A percentile compares a stretch with the other conserved stretches of the same genome.
phyloP scores from a whole-genome alignment of 2,797 vertebrate species.

The Poeciliopsis paucimaculata region DNA sequence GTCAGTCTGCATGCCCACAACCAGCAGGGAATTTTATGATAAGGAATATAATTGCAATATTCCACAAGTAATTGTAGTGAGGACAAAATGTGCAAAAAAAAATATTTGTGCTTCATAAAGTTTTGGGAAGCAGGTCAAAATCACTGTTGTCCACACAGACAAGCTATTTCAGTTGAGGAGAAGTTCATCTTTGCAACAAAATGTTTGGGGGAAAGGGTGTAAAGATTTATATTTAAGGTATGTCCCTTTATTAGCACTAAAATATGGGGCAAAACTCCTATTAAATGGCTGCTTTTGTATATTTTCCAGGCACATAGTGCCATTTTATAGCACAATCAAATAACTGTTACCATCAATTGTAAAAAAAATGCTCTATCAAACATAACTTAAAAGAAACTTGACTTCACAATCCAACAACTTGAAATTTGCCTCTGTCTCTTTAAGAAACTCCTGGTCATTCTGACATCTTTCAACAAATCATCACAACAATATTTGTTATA shows the following conservation, averaged over 20 bases:
- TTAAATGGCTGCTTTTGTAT: not conserved
- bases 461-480: too few relatives aligned
- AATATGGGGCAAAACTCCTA: not conserved
- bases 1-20: constrained; percentile 29
- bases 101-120: not conserved
- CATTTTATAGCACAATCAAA: too few relatives aligned
- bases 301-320: too few relatives aligned
- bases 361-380: too few relatives aligned
- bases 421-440: too few relatives aligned
- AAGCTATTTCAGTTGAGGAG: not conserved
- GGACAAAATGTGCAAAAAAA: not conserved
- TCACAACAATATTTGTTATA: too few relatives aligned
- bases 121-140: not conserved
- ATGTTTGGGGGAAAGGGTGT: not conserved
- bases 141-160: not conserved
- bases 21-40: constrained; percentile 29
- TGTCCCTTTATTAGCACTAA: not conserved
- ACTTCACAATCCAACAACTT: too few relatives aligned
- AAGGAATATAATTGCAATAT: constrained; percentile 36
- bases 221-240: not conserved
- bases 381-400: too few relatives aligned
- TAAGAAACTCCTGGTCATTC: too few relatives aligned
- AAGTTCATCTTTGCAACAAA: not conserved
- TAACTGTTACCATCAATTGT: too few relatives aligned
- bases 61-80: constrained; percentile 19